Evolutionary conservation across 2,113 vertebrate species (phyloP), one percentile per base, ranked within the genome.

Genomic region (Chiloscyllium plagiosum): DNA sequence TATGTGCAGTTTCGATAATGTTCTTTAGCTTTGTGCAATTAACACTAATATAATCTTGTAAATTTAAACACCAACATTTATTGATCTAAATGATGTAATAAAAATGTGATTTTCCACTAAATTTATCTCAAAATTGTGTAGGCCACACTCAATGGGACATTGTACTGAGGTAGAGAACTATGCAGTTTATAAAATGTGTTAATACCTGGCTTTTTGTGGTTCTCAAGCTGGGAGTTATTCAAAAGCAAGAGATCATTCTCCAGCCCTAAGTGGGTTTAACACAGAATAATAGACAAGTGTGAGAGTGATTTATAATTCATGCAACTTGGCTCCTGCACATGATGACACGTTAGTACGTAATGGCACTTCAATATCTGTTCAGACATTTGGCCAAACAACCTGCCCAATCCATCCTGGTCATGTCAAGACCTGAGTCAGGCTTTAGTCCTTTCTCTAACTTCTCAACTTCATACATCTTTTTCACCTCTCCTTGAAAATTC

Each of bases 21-120:
- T n/a, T 17, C 61, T 93, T 93, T 37, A 52, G 52, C 20, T 93
- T 37, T 93, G 89, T 37, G 89, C 89, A 93, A 93, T 66, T 93
- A 93, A 93, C 89, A 42, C 89, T 93, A n/a, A 66, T 93, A 93
- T 52, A 89, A 90, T 66, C 61, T 93, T 66, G 61, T 93, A 66
- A n/a, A 66, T 66, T 93, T 93, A 66, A 93, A 93, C 61, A 93
- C 5, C 37, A 93, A 93, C 20, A 2, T 66, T 93, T 93, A 93
- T 93, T 93, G 87, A 42, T 83, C 80, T 83, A 83, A 83, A 83
- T 83, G 80, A 66, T 66, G 61, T 66, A 68, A 93, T 93, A 66
- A 93, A 93, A 37, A 93, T 93, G 89, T 93, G 89, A 93, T 93
- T 93, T 93, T 93, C 89, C 89, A 66, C 89, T 93, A 93, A 93